Conservation (phyloP, 2,113 vertebrate genomes). For the Balaeniceps rex region DNA sequence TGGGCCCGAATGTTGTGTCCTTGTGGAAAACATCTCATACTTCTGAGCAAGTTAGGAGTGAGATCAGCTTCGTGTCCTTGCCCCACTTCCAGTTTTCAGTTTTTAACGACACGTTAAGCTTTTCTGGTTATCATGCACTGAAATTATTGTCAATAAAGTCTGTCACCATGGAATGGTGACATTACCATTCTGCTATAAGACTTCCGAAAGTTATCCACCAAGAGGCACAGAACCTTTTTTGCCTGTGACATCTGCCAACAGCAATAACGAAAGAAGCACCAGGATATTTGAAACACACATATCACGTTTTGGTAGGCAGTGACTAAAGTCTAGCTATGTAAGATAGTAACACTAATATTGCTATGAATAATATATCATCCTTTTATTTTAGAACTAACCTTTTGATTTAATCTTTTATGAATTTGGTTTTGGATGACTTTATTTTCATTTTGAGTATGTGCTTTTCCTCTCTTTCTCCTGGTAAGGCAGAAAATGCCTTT, state of each 20-base stretch:
- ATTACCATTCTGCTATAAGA: background rate
- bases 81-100: rapidly evolving
- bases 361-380: background rate
- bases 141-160: background rate
- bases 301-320: background rate
- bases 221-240: background rate
- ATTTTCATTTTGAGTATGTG: background rate
- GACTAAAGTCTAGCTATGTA: background rate
- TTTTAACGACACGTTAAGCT: background rate
- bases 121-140: background rate
- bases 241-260: background rate
- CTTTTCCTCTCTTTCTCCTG: background rate
- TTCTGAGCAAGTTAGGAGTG: background rate
- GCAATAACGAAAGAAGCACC: background rate
- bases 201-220: background rate
- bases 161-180: background rate
- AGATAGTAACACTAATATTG: background rate
- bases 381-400: background rate
- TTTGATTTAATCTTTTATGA: background rate
- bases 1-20: background rate
- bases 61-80: background rate
- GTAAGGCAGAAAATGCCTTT: background rate
- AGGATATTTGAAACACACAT: background rate
- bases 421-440: background rate
- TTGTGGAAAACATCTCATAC: background rate